Base-by-base conservation (phyloP, 2,113 vertebrate genomes). In the Elachura formosa region DNA sequence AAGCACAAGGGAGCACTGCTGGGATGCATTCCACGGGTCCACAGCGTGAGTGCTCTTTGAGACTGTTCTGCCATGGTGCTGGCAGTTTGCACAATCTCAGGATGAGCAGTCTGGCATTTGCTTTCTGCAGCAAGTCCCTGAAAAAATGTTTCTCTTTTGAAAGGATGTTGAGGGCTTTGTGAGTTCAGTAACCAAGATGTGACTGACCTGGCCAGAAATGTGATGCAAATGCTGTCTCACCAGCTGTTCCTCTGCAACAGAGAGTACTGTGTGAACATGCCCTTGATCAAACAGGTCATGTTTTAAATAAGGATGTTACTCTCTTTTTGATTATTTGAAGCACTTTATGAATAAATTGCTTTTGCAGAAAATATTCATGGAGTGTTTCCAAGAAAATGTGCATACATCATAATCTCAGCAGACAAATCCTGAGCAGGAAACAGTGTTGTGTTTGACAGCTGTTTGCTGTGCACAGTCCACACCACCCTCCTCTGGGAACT, bases 11-110 rank as follows among this genome's bases (percentile, higher is more conserved):
- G 34, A 75, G 73, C 20, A 2, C 48, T 38, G 34, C 48, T 2
- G 8, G 48, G 46, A 20, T n/a, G 29, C 1, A 0, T 62, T 51
- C 79, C 19, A 52, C 0, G 0, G 51, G 6, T 48, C 38, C 3
- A 1, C 38, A 67, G 34, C 0, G 0, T 10, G 25, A 89, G 61
- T 17, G 15, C 34, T 41, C 20, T 20, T 34, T n/a, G 43, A 64
- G 43, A 23, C 25, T 64, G 0, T 14, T 75, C 58, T 72, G 54
- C n/a, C 33, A 10, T 0, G 0, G 12, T 58, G 46, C 58, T 41
- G 61, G 55, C 6, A 8, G 24, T 51, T 74, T 78, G 75, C 40
- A n/a, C 56, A 69, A 67, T n/a, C 67, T 55, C 20, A 8, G 61
- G 31, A 56, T 84, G 62, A 77, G n/a, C 31, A 69, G 13, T 33